These are phyloP conservation scores for Ophion obscuratus DNA, from an alignment of 2,888 invertebrate species.

Conservation along the genomic window DNA sequence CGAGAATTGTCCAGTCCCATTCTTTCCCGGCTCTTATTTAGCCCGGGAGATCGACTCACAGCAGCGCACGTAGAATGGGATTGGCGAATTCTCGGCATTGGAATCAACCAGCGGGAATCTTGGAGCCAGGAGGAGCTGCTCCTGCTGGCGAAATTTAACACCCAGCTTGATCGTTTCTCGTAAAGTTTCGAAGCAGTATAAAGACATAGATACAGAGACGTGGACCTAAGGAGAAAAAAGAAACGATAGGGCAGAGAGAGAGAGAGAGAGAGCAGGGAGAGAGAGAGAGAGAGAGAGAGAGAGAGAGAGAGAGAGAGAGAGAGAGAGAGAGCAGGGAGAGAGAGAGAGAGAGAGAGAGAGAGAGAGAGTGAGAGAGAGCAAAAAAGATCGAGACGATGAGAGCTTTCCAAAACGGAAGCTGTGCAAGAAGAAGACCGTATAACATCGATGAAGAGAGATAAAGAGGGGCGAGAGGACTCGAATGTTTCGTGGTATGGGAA, in stretches of 20 bases:
- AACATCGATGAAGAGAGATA: neutral
- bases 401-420: neutral
- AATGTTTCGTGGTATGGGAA: slow-evolving; percentile 44
- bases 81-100: slow-evolving; percentile 29
- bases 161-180: slow-evolving; percentile 64
- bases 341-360: neutral
- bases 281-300: neutral
- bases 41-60: too few relatives aligned
- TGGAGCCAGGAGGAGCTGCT: slow-evolving; percentile 48
- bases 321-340: neutral
- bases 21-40: too few relatives aligned
- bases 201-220: slow-evolving; percentile 5
- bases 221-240: neutral
- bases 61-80: neutral
- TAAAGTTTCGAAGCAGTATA: slow-evolving; percentile 54
- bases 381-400: neutral
- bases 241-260: neutral
- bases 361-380: neutral
- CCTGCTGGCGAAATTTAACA: slow-evolving; percentile 63
- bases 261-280: neutral
- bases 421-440: neutral
- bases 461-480: slow-evolving; percentile 9
- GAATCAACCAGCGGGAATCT: slow-evolving; percentile 49
- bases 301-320: neutral
- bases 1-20: too few relatives aligned